phyloP scores from a whole-genome alignment of 2,797 vertebrate genomes.

The Argentina silus region DNA sequence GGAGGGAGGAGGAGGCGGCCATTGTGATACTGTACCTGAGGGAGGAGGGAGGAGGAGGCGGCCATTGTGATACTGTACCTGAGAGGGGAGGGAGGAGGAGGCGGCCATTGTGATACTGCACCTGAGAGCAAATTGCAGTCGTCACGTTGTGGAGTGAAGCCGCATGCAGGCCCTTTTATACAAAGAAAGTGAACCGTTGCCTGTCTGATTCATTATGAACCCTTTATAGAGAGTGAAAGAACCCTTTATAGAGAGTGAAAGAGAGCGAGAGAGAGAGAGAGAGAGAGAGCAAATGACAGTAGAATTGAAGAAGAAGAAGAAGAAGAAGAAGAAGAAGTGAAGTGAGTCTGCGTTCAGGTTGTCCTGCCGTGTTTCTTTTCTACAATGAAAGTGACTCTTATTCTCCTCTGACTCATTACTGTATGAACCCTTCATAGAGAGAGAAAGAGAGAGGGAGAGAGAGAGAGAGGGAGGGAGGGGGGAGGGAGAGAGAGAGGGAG shows the following conservation, averaged over 20 bases:
- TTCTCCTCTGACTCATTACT: neutral
- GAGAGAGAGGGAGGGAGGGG: slow-evolving; percentile 13
- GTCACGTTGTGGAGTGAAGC: neutral
- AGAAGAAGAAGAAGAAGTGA: neutral
- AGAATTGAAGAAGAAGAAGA: neutral
- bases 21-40: slow-evolving; percentile 2
- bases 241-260: neutral
- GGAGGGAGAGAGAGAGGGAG: neutral
- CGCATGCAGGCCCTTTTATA: neutral
- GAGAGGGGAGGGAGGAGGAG: neutral
- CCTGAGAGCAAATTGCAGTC: neutral
- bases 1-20: neutral
- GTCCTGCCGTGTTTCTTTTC: too few relatives aligned
- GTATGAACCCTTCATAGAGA: too few relatives aligned
- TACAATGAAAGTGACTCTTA: neutral
- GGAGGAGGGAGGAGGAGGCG: neutral
- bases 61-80: neutral
- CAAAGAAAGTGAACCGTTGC: neutral
- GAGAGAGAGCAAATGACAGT: neutral
- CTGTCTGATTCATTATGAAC: neutral
- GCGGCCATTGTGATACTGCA: neutral
- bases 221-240: neutral
- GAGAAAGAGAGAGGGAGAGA: neutral
- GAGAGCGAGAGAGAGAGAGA: neutral
- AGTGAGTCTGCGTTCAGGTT: too few relatives aligned